Evolutionary conservation across 64 coral and sea anemone genomes (phyloP).

Genomic region (Exaiptasia diaphana): DNA sequence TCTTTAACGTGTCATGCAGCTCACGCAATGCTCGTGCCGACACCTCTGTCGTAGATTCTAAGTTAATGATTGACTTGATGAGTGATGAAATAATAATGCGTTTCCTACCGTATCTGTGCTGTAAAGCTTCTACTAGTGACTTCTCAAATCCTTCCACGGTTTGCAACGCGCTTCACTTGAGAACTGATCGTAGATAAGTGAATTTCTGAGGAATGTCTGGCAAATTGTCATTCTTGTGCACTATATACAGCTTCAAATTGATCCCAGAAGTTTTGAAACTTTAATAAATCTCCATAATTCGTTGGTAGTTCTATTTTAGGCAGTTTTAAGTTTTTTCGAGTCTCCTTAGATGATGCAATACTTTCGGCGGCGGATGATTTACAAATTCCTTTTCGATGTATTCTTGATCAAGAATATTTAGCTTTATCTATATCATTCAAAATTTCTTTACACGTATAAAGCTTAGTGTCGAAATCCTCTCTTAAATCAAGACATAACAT

Average conservation of each 20-base stretch:
- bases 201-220: conserved; percentile 56
- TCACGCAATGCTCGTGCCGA: neutral
- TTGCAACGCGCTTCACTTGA: conserved; percentile 30
- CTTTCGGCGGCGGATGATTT: conserved; percentile 11
- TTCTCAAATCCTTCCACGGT: conserved; percentile 34
- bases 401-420: conserved; percentile 17
- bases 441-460: neutral
- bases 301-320: conserved; percentile 37
- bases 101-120: conserved; percentile 32
- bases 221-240: conserved; percentile 35
- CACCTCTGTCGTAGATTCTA: neutral
- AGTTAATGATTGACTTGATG: conserved; percentile 23
- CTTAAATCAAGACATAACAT: conserved; percentile 8
- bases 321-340: conserved; percentile 23
- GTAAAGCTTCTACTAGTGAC: conserved; percentile 2
- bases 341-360: conserved; percentile 4
- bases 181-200: conserved; percentile 45
- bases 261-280: conserved; percentile 63
- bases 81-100: conserved; percentile 56
- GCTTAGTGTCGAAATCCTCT: conserved; percentile 10
- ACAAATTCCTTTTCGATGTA: conserved; percentile 11
- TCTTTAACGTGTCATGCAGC: conserved; percentile 19
- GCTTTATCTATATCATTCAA: conserved; percentile 33
- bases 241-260: conserved; percentile 52
- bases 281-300: conserved; percentile 44